Base-by-base conservation (phyloP, 2,113 vertebrate species). In the Corapipo altera region DNA sequence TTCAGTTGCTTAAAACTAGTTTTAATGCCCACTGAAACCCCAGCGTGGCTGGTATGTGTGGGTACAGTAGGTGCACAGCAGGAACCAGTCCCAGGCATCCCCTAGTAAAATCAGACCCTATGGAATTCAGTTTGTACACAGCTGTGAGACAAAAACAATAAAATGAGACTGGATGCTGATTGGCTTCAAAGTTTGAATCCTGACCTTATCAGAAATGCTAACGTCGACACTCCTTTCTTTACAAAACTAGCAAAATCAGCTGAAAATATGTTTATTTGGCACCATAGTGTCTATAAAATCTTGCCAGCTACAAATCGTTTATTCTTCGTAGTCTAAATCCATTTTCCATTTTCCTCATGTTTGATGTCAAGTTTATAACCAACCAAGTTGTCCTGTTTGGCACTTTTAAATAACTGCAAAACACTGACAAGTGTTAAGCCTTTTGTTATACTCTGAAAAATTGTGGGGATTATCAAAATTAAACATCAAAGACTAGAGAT, bases 11-110 rank as follows among this genome's bases (percentile, higher is more conserved):
- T 15, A 11, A 48, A 27, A 30, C 10, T 12, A 46, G 4, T 48
- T 80, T 61, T 52, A 24, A 30, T 20, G 33, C 2, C 3, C 30
- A 19, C 21, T 70, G 73, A 52, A 66, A 33, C 15, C 6, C 15
- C 1, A 1, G 2, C 2, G 3, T 41, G 13, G 22, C 23, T 71
- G 26, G 22, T 65, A 13, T 9, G 4, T 13, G 30, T 65, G 27
- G 20, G 19, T 59, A 6, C 0, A 0, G 16, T 3, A 30, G 11
- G 7, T n/a, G 43, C 57, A 15, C 39, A 41, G 22, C 11, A 66
- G 28, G 26, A 84, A 55, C 10, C 17, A 76, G 39, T 41, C 17
- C 9, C 28, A n/a, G 15, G 8, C 14, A 59, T 67, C 44, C 22
- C 59, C 32, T 66, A 8, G 4, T 61, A 77, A 57, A 30, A 39